Percentiles rank a stretch among this genome's conserved stretches.
phyloP scores from a whole-genome alignment of 2,888 invertebrate genomes.

The Campoplex nolae region DNA sequence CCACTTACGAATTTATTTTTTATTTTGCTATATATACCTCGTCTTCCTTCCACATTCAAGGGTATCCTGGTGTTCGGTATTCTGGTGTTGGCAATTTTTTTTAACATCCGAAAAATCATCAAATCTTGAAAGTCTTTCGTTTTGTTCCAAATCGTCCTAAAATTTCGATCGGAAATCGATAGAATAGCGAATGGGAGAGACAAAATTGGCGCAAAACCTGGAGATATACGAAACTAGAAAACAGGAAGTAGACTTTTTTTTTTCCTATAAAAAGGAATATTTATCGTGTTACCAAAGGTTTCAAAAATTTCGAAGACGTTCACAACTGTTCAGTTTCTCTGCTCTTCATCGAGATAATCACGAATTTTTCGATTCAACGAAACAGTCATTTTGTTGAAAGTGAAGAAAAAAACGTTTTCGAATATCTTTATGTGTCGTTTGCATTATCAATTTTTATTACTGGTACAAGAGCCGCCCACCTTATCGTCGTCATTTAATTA shows the following conservation, averaged over 20 bases:
- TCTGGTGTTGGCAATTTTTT: too few species aligned
- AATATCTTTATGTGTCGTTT: conserved; percentile 32
- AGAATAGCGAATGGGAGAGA: not conserved
- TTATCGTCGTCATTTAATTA: conserved; percentile 64
- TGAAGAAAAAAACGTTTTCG: not conserved
- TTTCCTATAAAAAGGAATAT: not conserved
- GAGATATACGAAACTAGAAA: not conserved
- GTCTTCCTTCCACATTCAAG: too few species aligned
- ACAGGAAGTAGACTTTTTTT: not conserved
- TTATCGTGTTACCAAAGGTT: not conserved
- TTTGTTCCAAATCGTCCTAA: too few species aligned
- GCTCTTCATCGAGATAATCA: not conserved
- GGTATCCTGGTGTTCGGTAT: too few species aligned
- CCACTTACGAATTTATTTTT: too few species aligned
- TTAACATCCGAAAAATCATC: too few species aligned
- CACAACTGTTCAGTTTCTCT: not conserved
- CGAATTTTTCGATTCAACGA: not conserved
- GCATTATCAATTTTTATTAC: conserved; percentile 62
- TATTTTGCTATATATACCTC: too few species aligned
- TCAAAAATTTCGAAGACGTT: not conserved
- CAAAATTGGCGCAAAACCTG: not conserved
- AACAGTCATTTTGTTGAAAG: not conserved
- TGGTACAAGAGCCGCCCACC: conserved; percentile 67
- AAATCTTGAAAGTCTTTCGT: too few species aligned
- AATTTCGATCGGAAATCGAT: too few species aligned